phyloP scores from a whole-genome alignment of 2,888 invertebrate genomes.

The Drosophila falleni region DNA sequence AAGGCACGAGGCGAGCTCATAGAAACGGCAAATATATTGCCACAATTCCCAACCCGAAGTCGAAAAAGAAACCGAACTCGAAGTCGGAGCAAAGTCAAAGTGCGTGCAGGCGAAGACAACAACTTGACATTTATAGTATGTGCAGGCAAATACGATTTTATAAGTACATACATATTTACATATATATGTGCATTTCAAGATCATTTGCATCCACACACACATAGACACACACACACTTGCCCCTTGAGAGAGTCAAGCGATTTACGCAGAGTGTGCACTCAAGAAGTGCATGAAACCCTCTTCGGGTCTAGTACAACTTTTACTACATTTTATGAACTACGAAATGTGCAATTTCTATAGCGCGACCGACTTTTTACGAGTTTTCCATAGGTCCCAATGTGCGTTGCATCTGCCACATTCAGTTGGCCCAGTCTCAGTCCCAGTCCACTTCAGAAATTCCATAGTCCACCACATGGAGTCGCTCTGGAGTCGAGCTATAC shows the following conservation, averaged over 20 bases:
- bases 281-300: slow-evolving; percentile 35
- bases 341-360: slow-evolving; percentile 77
- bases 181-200: slow-evolving; percentile 65
- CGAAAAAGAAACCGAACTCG: slow-evolving; percentile 34
- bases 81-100: slow-evolving; percentile 37
- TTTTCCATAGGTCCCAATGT: slow-evolving; percentile 75
- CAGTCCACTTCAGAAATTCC: slow-evolving; percentile 76
- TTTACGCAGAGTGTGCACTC: slow-evolving; percentile 50
- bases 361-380: slow-evolving; percentile 62
- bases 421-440: slow-evolving; percentile 57
- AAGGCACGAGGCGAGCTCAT: slow-evolving; percentile 17
- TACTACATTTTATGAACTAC: slow-evolving; percentile 69
- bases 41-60: slow-evolving; percentile 39
- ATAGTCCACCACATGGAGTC: slow-evolving; percentile 70
- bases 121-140: slow-evolving; percentile 73
- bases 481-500: slow-evolving; percentile 39
- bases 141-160: slow-evolving; percentile 65
- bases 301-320: slow-evolving; percentile 5
- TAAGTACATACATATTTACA: slow-evolving; percentile 37
- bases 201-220: slow-evolving; percentile 62
- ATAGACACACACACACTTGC: slow-evolving; percentile 30
- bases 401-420: slow-evolving; percentile 67
- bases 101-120: slow-evolving; percentile 74
- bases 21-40: slow-evolving; percentile 11
- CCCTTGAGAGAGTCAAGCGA: slow-evolving; percentile 38